Evolutionary conservation across 2,113 vertebrate genomes (phyloP).

Genomic region (Hyperopisus bebe): DNA sequence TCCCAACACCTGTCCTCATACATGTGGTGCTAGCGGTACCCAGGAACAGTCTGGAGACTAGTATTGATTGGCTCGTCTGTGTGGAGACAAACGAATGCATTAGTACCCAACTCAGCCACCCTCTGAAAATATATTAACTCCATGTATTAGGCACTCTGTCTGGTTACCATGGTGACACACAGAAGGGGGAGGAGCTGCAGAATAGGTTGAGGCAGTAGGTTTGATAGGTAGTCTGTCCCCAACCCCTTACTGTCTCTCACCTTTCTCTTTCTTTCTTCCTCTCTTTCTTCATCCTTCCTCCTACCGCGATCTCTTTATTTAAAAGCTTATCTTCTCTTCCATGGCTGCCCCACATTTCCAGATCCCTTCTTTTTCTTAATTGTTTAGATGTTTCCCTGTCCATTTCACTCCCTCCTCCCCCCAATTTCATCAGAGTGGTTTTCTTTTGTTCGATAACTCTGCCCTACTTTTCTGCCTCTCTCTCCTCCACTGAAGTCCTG

Average conservation of each 20-base stretch:
- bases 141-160: conserved; percentile 69
- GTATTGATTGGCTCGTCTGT: conserved; percentile 69
- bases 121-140: conserved; percentile 74
- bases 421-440: neutral
- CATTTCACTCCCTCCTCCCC: neutral
- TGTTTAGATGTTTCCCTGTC: neutral
- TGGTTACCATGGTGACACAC: conserved; percentile 67
- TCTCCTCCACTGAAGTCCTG: neutral
- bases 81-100: conserved; percentile 69
- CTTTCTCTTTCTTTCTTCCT: conserved; percentile 10
- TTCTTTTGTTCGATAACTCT: neutral
- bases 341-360: neutral
- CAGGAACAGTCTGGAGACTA: conserved; percentile 48
- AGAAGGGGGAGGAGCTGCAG: conserved; percentile 46
- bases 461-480: neutral
- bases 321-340: neutral
- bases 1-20: neutral
- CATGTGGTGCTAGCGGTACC: conserved; percentile 29
- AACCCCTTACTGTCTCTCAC: conserved; percentile 35
- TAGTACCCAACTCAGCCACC: conserved; percentile 65
- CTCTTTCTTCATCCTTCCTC: neutral
- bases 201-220: conserved; percentile 55
- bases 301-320: neutral
- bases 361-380: neutral
- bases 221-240: conserved; percentile 56